Evolutionary conservation across 2,888 invertebrate species (phyloP), one percentile per base, ranked within the genome.

Genomic region (Dione juno): DNA sequence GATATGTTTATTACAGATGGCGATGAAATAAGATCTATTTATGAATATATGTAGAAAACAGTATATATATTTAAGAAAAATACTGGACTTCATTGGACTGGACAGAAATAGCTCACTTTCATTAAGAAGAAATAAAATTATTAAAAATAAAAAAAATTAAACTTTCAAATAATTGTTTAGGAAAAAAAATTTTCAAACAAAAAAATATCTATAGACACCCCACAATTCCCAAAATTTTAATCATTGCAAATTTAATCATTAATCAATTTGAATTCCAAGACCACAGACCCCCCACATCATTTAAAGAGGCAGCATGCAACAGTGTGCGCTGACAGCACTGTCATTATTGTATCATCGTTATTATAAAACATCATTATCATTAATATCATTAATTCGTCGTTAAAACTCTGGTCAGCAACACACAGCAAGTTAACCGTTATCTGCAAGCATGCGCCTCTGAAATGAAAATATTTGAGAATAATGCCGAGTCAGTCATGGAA

Each of bases 391-490:
- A 66, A 53, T 69, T 77, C 67, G 54, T 82, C 75, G 76, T 79
- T 79, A 80, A 81, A 78, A 81, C 77, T 75, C 78, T 81, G 84
- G 88, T 89, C 92, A 92, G 92, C 90, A 87, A 90, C 92, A 93
- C 92, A 93, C 90, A 88, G 83, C 86, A 84, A 84, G 84, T 84
- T 92, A 92, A 88, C 92, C 93, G 82, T 88, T 86, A 88, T 88
- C 92, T 88, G 90, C 88, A 87, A 88, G 92, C 93, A 93, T 93
- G 93, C 90, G 93, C 93, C 93, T 93, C 93, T 93, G 93, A 91
- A 93, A 93, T 87, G 83, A 90, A 91, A 90, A 91, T 87, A 89
- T 84, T 86, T 84, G 88, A 90, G 87, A 92, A 91, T 92, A 90
- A 90, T 92, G 93, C 93, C 85, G 81, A 91, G 92, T 89, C 89